These are phyloP conservation scores for Cnemophilus loriae DNA, from an alignment of 2,113 vertebrate species.

Conservation along the genomic window DNA sequence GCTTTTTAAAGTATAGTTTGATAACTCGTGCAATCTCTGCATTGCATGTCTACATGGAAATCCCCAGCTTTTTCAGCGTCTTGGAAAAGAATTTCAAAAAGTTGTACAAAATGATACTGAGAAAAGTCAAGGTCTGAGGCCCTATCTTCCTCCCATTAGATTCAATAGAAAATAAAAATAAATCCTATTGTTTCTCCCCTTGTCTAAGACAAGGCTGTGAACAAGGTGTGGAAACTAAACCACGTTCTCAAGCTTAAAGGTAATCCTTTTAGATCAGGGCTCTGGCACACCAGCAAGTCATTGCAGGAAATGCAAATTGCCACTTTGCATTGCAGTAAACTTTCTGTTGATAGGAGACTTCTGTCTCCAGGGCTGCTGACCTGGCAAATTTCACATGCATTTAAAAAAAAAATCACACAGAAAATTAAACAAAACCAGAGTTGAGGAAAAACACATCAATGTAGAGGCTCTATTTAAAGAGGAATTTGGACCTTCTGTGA, in stretches of 20 bases:
- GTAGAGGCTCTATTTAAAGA: conserved; percentile 56
- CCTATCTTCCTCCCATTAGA: background rate
- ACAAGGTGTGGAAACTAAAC: conserved; percentile 4
- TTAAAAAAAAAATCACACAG: background rate
- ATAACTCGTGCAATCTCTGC: background rate
- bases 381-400: conserved; percentile 23
- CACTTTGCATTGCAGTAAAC: background rate
- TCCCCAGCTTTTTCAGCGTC: background rate
- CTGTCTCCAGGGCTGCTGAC: background rate
- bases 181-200: conserved; percentile 42
- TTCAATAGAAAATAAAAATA: conserved; percentile 54
- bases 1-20: background rate
- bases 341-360: background rate
- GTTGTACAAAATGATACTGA: background rate
- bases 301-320: conserved; percentile 10
- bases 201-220: background rate
- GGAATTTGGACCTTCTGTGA: conserved; percentile 42
- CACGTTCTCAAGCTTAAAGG: background rate
- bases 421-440: conserved; percentile 53
- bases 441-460: conserved; percentile 39
- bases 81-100: background rate
- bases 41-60: background rate
- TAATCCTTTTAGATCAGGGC: background rate
- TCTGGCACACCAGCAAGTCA: background rate
- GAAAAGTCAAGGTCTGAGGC: conserved; percentile 34